These are phyloP conservation scores for Fundulus diaphanus DNA, from an alignment of 2,797 vertebrate species.

Conservation along the genomic window DNA sequence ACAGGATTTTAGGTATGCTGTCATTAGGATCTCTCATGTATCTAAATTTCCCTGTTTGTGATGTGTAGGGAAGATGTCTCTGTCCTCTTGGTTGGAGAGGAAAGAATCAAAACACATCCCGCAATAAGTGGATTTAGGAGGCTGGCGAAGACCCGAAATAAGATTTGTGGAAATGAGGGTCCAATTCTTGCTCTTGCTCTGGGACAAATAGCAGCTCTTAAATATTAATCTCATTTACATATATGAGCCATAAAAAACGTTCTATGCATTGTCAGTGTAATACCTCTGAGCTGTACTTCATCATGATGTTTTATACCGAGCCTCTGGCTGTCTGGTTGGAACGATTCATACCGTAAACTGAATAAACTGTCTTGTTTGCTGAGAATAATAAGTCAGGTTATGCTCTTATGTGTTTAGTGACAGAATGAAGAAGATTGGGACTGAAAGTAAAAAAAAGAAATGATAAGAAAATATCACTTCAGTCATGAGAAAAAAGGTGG, in stretches of 20 bases:
- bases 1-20: too few species aligned
- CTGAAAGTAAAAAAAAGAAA: not conserved
- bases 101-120: slow-evolving; percentile 38
- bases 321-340: slow-evolving; percentile 28
- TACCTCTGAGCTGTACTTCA: slow-evolving; percentile 45
- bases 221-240: slow-evolving; percentile 63
- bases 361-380: slow-evolving; percentile 23
- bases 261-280: slow-evolving; percentile 44
- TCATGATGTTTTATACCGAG: slow-evolving; percentile 27
- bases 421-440: slow-evolving; percentile 13
- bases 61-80: slow-evolving; percentile 32
- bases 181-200: slow-evolving; percentile 53
- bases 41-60: not conserved
- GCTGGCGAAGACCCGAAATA: slow-evolving; percentile 39
- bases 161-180: slow-evolving; percentile 52
- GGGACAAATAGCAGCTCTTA: slow-evolving; percentile 48
- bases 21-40: too few species aligned
- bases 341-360: slow-evolving; percentile 38
- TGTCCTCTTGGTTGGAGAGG: slow-evolving; percentile 19
- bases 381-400: slow-evolving; percentile 18
- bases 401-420: slow-evolving; percentile 22
- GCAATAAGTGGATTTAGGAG: slow-evolving; percentile 42
- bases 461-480: not conserved
- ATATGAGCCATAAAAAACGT: slow-evolving; percentile 53
- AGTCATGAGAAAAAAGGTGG: not conserved